Evolutionary conservation across 2,888 invertebrate species (phyloP).

Genomic region (Calameuta filiformis): DNA sequence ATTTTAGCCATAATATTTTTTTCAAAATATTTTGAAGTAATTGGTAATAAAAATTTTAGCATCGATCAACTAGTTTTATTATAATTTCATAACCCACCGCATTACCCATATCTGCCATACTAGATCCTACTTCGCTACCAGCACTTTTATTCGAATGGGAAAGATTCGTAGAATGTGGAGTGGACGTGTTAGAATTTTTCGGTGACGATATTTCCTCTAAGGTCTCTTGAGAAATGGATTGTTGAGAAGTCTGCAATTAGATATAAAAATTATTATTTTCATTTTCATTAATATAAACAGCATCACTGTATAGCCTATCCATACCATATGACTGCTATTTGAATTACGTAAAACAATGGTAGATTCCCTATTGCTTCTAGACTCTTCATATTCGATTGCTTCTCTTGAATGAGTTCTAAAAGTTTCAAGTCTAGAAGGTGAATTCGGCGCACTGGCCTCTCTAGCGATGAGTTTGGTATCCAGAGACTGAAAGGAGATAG

Average conservation of each 20-base stretch:
- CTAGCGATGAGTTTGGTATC: neutral
- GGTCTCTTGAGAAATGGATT: neutral
- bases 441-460: neutral
- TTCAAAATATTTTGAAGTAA: neutral
- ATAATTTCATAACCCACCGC: neutral
- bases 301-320: neutral
- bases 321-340: neutral
- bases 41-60: neutral
- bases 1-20: neutral
- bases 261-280: neutral
- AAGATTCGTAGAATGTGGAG: neutral
- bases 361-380: conserved; percentile 16
- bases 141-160: neutral
- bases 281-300: neutral
- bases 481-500: neutral
- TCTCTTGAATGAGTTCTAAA: conserved; percentile 41
- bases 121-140: neutral
- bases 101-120: neutral
- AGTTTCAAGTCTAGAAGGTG: neutral
- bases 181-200: neutral
- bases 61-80: neutral
- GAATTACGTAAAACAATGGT: neutral
- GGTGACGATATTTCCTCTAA: neutral
- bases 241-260: neutral
- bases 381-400: conserved; percentile 24